Conservation (phyloP, 1,140 invertebrate species). For the Sipha flava region DNA sequence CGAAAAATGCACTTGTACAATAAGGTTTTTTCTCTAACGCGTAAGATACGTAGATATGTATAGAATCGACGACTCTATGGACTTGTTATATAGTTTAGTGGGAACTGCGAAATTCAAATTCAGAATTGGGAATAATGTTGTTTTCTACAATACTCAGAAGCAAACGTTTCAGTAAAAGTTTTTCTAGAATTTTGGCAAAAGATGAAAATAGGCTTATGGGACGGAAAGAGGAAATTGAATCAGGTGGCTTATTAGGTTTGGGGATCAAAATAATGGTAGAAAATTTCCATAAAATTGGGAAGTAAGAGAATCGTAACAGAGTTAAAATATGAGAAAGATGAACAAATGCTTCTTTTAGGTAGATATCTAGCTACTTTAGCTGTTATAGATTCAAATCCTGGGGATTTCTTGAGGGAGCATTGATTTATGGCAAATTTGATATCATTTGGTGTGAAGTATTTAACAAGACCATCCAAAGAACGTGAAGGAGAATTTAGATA, state of each 20-base stretch:
- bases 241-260: background rate
- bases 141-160: no score
- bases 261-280: constrained; percentile 38
- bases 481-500: background rate
- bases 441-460: background rate
- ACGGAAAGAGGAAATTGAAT: background rate
- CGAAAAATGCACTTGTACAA: no score
- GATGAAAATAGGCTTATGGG: no score
- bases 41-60: no score
- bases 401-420: background rate
- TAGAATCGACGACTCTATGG: no score
- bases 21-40: no score
- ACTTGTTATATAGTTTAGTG: no score
- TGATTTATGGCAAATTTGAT: background rate
- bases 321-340: constrained; percentile 20
- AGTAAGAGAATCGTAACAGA: background rate
- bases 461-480: background rate
- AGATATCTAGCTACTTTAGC: background rate
- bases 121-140: no score
- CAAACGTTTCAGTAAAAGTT: no score
- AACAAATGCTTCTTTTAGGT: constrained; percentile 25
- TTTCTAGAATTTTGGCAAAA: no score
- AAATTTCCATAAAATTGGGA: constrained; percentile 40
- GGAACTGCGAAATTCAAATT: no score
- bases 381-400: constrained; percentile 31